A percentile compares a stretch with the other conserved stretches of the same genome.
These are phyloP conservation scores for Tachuris rubrigastra DNA, from an alignment of 2,113 vertebrate genomes.

Conservation along the genomic window DNA sequence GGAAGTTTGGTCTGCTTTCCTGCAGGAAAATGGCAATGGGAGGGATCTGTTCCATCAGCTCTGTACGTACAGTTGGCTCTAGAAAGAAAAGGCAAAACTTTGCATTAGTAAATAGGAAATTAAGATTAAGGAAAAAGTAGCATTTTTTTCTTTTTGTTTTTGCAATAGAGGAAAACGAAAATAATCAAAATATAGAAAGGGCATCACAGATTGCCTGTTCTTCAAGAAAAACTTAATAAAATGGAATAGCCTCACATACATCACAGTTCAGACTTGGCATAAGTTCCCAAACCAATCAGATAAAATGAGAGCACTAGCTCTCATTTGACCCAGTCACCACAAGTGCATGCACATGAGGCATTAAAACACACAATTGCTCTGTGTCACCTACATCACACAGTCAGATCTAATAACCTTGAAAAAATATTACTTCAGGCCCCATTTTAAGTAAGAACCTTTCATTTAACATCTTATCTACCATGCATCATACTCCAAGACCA, in stretches of 20 bases:
- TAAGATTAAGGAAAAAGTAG: not conserved
- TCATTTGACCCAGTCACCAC: not conserved
- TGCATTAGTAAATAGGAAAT: not conserved
- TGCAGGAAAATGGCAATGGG: conserved; percentile 87
- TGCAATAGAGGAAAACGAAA: not conserved
- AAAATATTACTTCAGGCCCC: not conserved
- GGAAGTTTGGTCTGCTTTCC: conserved; percentile 85
- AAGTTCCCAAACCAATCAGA: not conserved
- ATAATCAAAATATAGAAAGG: not conserved
- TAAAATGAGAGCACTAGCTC: not conserved
- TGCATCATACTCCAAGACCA: not conserved
- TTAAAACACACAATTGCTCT: not conserved
- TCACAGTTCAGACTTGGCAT: not conserved
- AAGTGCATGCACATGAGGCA: not conserved
- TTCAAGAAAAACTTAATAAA: not conserved
- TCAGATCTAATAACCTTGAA: not conserved
- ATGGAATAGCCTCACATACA: not conserved
- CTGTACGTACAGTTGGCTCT: conserved; percentile 89
- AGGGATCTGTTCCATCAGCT: conserved; percentile 91
- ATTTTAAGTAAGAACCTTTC: not conserved
- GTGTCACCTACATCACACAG: not conserved
- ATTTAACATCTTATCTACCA: not conserved
- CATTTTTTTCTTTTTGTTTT: not conserved
- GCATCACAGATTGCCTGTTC: not conserved
- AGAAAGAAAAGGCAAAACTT: not conserved